A percentile compares a stretch with the other conserved stretches of the same genome.
Conservation (phyloP, 2,113 vertebrate genomes). For the Clinocottus analis region DNA sequence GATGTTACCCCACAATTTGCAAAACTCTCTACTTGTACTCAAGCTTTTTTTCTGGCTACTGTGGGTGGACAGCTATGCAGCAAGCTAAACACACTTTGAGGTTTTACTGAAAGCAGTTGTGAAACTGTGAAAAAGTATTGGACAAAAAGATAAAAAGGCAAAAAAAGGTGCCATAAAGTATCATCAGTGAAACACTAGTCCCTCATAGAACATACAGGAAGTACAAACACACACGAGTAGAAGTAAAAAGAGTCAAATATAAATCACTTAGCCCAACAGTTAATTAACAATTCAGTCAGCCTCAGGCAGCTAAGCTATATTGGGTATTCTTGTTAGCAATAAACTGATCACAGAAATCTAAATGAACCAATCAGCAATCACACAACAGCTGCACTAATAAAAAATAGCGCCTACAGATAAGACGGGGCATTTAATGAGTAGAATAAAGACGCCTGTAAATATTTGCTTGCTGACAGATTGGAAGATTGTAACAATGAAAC, state of each 20-base stretch:
- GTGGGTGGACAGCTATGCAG: background rate
- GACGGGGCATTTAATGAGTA: background rate
- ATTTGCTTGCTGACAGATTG: background rate
- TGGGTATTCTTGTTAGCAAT: background rate
- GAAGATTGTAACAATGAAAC: background rate
- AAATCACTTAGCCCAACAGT: background rate
- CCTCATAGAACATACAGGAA: background rate
- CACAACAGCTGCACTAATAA: background rate
- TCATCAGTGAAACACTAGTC: background rate
- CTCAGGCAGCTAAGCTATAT: background rate
- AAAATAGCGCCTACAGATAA: background rate
- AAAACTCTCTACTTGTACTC: background rate
- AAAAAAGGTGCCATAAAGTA: background rate
- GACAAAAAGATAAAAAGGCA: background rate
- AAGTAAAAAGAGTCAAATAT: background rate
- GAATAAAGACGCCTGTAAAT: background rate
- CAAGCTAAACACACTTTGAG: background rate
- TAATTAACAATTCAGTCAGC: background rate
- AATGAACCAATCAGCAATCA: background rate
- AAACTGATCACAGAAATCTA: constrained; percentile 1
- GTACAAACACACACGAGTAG: background rate
- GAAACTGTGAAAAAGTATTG: background rate
- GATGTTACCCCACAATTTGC: too few species aligned
- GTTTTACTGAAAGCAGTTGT: background rate
- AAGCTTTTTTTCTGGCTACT: background rate